A percentile compares a stretch with the other conserved stretches of the same genome.
phyloP scores from a whole-genome alignment of 2,888 invertebrate genomes.

The Barypeithes pellucidus region DNA sequence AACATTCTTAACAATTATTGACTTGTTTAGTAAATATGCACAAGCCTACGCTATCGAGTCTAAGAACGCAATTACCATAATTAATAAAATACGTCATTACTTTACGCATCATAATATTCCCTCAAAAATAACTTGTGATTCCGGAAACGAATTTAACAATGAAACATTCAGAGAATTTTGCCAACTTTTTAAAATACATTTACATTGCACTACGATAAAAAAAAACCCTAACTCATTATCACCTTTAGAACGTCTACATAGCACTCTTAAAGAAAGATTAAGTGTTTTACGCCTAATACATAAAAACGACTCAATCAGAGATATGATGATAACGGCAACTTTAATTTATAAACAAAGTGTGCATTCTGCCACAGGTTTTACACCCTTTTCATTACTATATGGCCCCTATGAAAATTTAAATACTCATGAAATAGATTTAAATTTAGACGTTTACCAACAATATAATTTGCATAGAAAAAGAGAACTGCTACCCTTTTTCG shows the following conservation, averaged over 20 bases:
- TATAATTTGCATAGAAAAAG: not conserved
- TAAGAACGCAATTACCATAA: slow-evolving; percentile 6
- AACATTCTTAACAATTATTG: slow-evolving; percentile 19
- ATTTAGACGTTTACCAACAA: not conserved
- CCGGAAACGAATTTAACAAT: too few species aligned
- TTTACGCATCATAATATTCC: slow-evolving; percentile 29
- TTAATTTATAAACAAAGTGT: slow-evolving; percentile 27
- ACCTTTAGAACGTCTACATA: too few species aligned
- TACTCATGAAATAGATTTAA: slow-evolving; percentile 5
- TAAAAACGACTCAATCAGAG: not conserved
- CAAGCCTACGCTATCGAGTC: slow-evolving; percentile 16
- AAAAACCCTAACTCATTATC: too few species aligned
- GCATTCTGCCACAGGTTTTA: slow-evolving; percentile 10
- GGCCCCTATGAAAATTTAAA: slow-evolving; percentile 31
- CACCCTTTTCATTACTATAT: slow-evolving; percentile 22
- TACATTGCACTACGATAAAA: slow-evolving; percentile 12
- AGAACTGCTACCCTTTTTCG: slow-evolving; percentile 8
- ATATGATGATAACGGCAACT: slow-evolving; percentile 6
- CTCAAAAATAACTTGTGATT: slow-evolving; percentile 4
- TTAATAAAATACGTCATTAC: slow-evolving; percentile 35
- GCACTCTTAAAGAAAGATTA: too few species aligned
- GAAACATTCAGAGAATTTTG: slow-evolving; percentile 22
- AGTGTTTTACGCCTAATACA: not conserved
- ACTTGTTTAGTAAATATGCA: slow-evolving; percentile 23
- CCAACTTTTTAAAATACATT: slow-evolving; percentile 1